Conservation (phyloP, 1,140 invertebrate genomes). For the Cyphomyrmex costatus region DNA sequence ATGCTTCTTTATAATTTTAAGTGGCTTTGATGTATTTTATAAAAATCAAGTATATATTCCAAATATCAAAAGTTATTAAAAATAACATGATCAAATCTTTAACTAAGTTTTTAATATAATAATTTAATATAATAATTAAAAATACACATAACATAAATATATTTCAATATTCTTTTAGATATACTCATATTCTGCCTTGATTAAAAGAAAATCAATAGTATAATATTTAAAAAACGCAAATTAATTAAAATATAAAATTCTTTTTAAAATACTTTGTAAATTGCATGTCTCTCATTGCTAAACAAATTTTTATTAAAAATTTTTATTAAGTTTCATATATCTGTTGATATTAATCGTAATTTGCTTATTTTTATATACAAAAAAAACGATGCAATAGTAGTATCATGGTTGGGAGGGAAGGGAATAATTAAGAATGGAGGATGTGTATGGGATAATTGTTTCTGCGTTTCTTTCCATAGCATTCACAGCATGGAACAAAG, state of each 20-base stretch:
- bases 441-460: slow-evolving; percentile 3
- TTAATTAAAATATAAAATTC: background rate
- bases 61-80: background rate
- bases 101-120: background rate
- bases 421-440: background rate
- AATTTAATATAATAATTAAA: background rate
- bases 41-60: too few species aligned
- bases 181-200: background rate
- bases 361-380: background rate
- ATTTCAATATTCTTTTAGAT: background rate
- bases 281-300: too few species aligned
- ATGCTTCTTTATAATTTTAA: too few species aligned
- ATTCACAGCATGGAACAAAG: slow-evolving; percentile 67
- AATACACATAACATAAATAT: background rate
- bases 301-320: too few species aligned
- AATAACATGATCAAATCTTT: too few species aligned
- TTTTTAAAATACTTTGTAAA: background rate
- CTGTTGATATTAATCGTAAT: background rate
- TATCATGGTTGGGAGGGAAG: background rate
- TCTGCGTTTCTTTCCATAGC: slow-evolving; percentile 43
- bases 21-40: too few species aligned
- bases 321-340: background rate
- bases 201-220: background rate
- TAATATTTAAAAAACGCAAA: background rate
- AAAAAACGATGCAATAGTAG: background rate